Evolutionary conservation across 2,888 invertebrate species (phyloP).

Genomic region (Romanomermis culicivorax): DNA sequence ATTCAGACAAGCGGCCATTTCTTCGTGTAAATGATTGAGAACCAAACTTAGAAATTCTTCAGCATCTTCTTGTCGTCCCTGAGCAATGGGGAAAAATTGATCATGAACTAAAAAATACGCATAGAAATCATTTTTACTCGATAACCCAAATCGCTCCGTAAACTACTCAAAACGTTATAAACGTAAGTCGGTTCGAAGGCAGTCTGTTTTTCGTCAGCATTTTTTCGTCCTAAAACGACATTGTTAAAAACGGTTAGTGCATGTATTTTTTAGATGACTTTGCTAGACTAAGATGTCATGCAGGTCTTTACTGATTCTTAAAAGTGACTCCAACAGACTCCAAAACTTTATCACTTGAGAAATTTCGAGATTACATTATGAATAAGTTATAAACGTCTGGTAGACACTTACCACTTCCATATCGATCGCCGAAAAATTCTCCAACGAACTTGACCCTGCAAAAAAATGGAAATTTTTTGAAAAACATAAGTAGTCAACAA

Average conservation of each 20-base stretch:
- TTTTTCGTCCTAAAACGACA: background rate
- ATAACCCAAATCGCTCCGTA: constrained; percentile 5
- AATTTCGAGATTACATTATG: too few species aligned
- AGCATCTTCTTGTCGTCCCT: constrained; percentile 79
- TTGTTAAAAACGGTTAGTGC: too few species aligned
- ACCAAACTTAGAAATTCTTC: constrained; percentile 85
- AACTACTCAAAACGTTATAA: background rate
- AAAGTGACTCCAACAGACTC: background rate
- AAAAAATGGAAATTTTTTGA: background rate
- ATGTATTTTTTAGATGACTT: too few species aligned
- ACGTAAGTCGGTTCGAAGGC: constrained; percentile 8
- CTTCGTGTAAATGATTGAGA: constrained; percentile 79
- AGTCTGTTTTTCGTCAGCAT: background rate
- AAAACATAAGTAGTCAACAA: too few species aligned
- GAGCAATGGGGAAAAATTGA: background rate
- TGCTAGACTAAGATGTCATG: too few species aligned
- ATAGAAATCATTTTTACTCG: constrained; percentile 6
- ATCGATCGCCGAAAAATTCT: too few species aligned
- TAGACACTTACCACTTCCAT: too few species aligned
- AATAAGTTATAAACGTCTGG: too few species aligned
- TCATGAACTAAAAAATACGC: background rate
- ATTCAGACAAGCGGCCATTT: constrained; percentile 60
- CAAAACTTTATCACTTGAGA: background rate
- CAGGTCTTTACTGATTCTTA: too few species aligned
- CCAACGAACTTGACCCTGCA: constrained; percentile 5